phyloP scores from a whole-genome alignment of 2,797 vertebrate genomes.

The Cetoscarus ocellatus region DNA sequence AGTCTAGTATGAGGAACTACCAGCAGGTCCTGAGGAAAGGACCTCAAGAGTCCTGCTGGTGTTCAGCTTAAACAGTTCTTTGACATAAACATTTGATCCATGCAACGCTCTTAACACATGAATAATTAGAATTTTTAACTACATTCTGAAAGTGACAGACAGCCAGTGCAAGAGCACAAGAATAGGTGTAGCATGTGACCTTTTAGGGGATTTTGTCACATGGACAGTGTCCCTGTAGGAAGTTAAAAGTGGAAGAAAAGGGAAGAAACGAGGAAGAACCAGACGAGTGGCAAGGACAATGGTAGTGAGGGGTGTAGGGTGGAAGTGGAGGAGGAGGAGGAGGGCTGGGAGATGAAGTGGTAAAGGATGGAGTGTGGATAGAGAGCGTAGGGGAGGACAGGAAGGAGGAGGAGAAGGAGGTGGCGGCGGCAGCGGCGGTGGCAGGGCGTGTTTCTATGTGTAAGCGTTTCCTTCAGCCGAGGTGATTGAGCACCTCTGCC shows the following conservation, averaged over 20 bases:
- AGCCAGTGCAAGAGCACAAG: too few relatives aligned
- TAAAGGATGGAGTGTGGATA: constrained; percentile 69
- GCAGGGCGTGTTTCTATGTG: constrained; percentile 74
- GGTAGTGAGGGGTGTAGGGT: constrained; percentile 38
- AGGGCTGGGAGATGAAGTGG: constrained; percentile 57
- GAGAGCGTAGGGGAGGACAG: constrained; percentile 74
- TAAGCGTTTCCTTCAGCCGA: constrained; percentile 79
- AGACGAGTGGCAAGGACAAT: constrained; percentile 59
- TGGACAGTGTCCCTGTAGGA: neutral
- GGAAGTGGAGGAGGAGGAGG: constrained; percentile 22
- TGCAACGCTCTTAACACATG: too few relatives aligned
- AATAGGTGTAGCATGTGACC: too few relatives aligned
- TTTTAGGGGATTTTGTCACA: too few relatives aligned
- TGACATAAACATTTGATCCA: too few relatives aligned
- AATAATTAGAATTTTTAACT: too few relatives aligned
- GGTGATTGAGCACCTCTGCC: constrained; percentile 87
- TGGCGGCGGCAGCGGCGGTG: constrained; percentile 39
- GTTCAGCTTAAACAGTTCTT: too few relatives aligned
- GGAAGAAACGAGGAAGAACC: constrained; percentile 38
- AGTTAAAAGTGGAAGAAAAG: constrained; percentile 23
- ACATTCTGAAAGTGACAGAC: too few relatives aligned
- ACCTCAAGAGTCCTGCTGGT: too few relatives aligned
- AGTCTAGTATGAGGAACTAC: too few relatives aligned
- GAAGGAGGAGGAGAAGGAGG: constrained; percentile 52
- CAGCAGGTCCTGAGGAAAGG: too few relatives aligned